These are phyloP conservation scores for Tympanoctomys barrerae DNA, from an alignment of 2,797 vertebrate species.

Conservation along the genomic window DNA sequence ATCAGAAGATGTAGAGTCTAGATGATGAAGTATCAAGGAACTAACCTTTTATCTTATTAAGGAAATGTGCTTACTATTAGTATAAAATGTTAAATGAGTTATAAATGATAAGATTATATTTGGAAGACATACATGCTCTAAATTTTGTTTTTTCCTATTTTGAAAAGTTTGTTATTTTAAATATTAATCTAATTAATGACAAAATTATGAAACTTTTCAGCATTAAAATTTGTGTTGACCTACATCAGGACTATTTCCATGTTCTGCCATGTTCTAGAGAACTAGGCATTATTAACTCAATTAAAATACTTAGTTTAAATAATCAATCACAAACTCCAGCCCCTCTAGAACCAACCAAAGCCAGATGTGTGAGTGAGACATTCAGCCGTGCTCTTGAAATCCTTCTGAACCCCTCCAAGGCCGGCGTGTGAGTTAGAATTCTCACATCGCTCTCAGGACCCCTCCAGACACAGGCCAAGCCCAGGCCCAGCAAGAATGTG, in stretches of 20 bases:
- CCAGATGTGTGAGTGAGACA: no score
- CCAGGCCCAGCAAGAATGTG: no score
- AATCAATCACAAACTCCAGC: no score
- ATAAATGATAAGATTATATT: background rate
- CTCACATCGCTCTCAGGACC: no score
- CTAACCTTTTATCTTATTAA: background rate
- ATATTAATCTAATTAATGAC: background rate
- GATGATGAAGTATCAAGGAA: background rate
- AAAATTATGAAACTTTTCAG: background rate
- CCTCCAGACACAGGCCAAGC: no score
- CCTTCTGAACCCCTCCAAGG: no score
- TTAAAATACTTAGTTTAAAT: slow-evolving; percentile 49
- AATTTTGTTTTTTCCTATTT: background rate
- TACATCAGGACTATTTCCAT: background rate
- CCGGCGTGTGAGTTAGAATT: no score
- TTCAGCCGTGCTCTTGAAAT: no score
- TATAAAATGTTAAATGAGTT: background rate
- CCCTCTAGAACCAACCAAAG: no score
- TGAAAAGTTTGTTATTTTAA: background rate
- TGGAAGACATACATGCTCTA: background rate
- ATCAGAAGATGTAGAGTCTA: background rate
- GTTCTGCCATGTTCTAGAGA: slow-evolving; percentile 4
- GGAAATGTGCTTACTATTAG: background rate
- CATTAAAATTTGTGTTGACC: background rate
- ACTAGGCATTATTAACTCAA: background rate